A percentile compares a stretch with the other conserved stretches of the same genome.
Evolutionary conservation across 2,113 vertebrate species (phyloP).

Genomic region (Pseudorectes ferrugineus): DNA sequence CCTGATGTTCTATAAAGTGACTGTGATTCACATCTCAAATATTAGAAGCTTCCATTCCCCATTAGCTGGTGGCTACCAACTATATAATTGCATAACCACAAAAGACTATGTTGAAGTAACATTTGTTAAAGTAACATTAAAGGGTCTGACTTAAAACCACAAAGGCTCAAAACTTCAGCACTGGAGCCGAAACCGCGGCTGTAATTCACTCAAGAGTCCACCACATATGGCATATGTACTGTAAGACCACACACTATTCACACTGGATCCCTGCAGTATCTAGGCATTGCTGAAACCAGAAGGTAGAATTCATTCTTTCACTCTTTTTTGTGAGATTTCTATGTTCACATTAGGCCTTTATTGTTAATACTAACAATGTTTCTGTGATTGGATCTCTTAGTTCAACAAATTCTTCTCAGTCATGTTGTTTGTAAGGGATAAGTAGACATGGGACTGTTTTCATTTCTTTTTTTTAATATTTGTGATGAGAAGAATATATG

Average conservation of each 20-base stretch:
- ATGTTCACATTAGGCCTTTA: not conserved
- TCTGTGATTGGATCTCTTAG: not conserved
- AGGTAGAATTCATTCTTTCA: not conserved
- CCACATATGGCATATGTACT: constrained; percentile 54
- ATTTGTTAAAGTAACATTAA: constrained; percentile 78
- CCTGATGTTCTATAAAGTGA: constrained; percentile 65
- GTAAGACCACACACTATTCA: constrained; percentile 69
- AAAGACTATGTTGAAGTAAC: constrained; percentile 75
- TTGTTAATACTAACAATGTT: not conserved
- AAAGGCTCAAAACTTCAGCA: constrained; percentile 54
- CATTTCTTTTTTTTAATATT: not conserved
- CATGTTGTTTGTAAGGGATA: not conserved
- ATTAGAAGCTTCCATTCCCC: constrained; percentile 77
- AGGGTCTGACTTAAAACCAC: constrained; percentile 71
- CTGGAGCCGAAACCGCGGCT: constrained; percentile 50
- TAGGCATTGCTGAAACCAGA: constrained; percentile 18
- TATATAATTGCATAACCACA: constrained; percentile 80
- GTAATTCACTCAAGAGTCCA: constrained; percentile 69
- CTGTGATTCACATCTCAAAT: constrained; percentile 74
- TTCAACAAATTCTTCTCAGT: not conserved
- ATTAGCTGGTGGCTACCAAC: constrained; percentile 71
- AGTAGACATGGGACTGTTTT: not conserved
- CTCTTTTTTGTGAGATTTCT: not conserved
- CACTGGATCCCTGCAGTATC: constrained; percentile 11
- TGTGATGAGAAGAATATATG: not conserved